Percentiles rank a stretch among this genome's conserved stretches.
Conservation (phyloP, 2,797 vertebrate genomes). For the Myotis myotis region DNA sequence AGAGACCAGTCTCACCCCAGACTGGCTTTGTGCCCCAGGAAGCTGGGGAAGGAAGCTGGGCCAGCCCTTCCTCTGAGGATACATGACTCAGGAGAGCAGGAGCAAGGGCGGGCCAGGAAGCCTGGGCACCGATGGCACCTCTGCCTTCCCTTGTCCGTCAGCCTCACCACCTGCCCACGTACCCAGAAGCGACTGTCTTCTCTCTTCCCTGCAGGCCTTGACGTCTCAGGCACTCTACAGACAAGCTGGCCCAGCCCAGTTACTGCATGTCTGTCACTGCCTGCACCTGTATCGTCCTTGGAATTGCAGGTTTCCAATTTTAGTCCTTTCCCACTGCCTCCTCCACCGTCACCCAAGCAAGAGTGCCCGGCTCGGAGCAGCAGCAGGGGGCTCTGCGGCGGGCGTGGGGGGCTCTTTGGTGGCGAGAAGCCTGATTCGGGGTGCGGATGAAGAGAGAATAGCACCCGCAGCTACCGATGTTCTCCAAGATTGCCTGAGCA, state of each 20-base stretch:
- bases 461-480: neutral
- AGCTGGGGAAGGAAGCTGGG: neutral
- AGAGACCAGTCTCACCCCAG: neutral
- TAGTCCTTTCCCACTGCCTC: neutral
- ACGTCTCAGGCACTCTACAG: neutral
- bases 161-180: neutral
- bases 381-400: conserved; percentile 51
- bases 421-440: conserved; percentile 61
- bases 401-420: conserved; percentile 70
- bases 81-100: neutral
- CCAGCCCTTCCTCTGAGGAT: neutral
- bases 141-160: neutral
- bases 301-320: conserved; percentile 22
- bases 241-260: neutral
- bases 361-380: neutral
- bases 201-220: neutral
- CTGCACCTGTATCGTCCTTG: neutral
- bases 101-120: neutral
- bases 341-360: neutral
- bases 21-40: neutral
- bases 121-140: neutral
- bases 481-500: conserved; percentile 46
- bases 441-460: conserved; percentile 14
- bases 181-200: neutral
- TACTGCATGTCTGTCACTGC: neutral